phyloP scores from a whole-genome alignment of 1,140 invertebrate genomes.

The Adoxophyes honmai region DNA sequence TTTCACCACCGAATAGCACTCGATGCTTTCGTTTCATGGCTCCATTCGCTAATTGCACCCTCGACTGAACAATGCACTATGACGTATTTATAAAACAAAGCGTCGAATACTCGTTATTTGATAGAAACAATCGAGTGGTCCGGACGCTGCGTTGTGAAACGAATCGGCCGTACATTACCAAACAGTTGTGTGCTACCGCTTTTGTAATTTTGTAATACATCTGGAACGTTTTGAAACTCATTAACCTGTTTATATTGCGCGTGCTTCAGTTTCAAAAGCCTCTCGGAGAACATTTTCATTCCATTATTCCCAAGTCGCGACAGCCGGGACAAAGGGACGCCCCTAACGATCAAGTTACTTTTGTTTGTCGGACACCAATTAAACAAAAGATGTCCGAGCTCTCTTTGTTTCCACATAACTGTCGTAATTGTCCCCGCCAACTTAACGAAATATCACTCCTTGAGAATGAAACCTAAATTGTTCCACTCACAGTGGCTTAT shows the following conservation, averaged over 20 bases:
- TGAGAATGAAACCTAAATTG: constrained; percentile 25
- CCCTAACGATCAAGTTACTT: constrained; percentile 65
- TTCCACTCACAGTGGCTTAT: constrained; percentile 19
- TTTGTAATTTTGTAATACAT: constrained; percentile 62
- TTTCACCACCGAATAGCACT: background rate
- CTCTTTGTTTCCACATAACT: constrained; percentile 44
- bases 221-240: constrained; percentile 76
- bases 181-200: constrained; percentile 72
- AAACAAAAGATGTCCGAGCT: constrained; percentile 58
- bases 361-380: constrained; percentile 65
- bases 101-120: constrained; percentile 55
- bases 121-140: constrained; percentile 72
- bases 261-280: constrained; percentile 57
- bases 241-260: constrained; percentile 72
- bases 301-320: constrained; percentile 35
- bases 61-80: constrained; percentile 8
- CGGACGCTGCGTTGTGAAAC: constrained; percentile 71
- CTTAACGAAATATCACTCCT: constrained; percentile 47
- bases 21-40: background rate
- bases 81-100: constrained; percentile 54
- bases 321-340: constrained; percentile 54
- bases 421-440: constrained; percentile 29
- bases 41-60: constrained; percentile 1
- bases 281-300: constrained; percentile 55
- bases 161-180: constrained; percentile 62